Evolutionary conservation across 2,113 vertebrate genomes (phyloP).

Genomic region (Anolis sagrei): DNA sequence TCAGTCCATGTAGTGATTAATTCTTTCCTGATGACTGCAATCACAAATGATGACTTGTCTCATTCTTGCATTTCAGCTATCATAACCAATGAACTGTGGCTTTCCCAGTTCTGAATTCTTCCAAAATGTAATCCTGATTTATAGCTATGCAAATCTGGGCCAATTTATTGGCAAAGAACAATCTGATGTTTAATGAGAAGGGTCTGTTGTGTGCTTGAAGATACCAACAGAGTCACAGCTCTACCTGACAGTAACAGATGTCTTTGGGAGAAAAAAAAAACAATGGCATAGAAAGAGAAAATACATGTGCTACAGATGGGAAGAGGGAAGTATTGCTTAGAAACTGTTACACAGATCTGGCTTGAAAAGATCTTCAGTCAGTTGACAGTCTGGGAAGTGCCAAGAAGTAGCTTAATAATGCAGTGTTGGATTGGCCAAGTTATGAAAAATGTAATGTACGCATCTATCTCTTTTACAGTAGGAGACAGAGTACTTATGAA

Average conservation of each 20-base stretch:
- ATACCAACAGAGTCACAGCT: constrained; percentile 20
- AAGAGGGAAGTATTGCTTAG: background rate
- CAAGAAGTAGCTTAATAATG: constrained; percentile 15
- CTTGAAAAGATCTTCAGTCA: constrained; percentile 19
- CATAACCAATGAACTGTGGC: constrained; percentile 11
- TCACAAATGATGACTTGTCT: background rate
- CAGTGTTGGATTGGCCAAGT: background rate
- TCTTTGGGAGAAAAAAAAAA: constrained; percentile 31
- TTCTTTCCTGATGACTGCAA: background rate
- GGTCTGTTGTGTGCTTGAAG: constrained; percentile 27
- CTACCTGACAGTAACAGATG: constrained; percentile 36
- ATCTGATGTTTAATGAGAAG: constrained; percentile 19
- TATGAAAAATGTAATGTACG: background rate
- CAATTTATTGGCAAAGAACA: constrained; percentile 21
- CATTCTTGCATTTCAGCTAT: background rate
- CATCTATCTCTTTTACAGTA: background rate
- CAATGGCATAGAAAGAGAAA: constrained; percentile 15
- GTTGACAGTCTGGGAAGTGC: constrained; percentile 10
- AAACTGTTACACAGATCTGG: background rate
- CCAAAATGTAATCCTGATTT: constrained; percentile 22
- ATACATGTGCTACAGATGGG: constrained; percentile 17
- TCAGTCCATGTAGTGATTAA: background rate
- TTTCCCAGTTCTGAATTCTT: background rate
- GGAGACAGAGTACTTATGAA: background rate
- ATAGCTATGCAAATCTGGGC: constrained; percentile 19